These are phyloP conservation scores for Octonoba sinensis DNA, from an alignment of 2,888 invertebrate species.

Conservation along the genomic window DNA sequence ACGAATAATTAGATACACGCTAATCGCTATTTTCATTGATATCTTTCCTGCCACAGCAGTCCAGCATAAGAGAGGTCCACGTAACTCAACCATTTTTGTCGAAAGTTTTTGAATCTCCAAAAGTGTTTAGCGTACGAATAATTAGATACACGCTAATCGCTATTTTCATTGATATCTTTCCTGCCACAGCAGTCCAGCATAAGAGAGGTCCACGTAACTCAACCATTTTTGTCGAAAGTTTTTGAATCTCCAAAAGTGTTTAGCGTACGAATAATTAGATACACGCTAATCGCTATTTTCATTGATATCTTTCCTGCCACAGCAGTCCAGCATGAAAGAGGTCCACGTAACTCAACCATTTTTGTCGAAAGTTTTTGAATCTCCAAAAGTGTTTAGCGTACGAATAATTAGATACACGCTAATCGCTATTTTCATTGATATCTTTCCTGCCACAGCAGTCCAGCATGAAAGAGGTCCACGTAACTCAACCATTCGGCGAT, in stretches of 20 bases:
- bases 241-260: not conserved
- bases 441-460: constrained; percentile 81
- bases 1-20: not conserved
- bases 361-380: no score
- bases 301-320: constrained; percentile 70
- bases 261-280: not conserved
- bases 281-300: not conserved
- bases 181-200: constrained; percentile 91
- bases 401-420: not conserved
- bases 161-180: no score
- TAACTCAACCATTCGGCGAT: constrained; percentile 92
- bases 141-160: not conserved
- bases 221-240: constrained; percentile 78
- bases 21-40: no score
- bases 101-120: no score
- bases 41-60: constrained; percentile 81
- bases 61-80: constrained; percentile 96
- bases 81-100: constrained; percentile 98
- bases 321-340: constrained; percentile 98
- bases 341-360: constrained; percentile 89
- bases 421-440: not conserved
- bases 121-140: not conserved
- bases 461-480: constrained; percentile 98
- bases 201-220: constrained; percentile 97
- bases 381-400: not conserved